Conservation (phyloP, 2,113 vertebrate species). For the Mus spicilegus region DNA sequence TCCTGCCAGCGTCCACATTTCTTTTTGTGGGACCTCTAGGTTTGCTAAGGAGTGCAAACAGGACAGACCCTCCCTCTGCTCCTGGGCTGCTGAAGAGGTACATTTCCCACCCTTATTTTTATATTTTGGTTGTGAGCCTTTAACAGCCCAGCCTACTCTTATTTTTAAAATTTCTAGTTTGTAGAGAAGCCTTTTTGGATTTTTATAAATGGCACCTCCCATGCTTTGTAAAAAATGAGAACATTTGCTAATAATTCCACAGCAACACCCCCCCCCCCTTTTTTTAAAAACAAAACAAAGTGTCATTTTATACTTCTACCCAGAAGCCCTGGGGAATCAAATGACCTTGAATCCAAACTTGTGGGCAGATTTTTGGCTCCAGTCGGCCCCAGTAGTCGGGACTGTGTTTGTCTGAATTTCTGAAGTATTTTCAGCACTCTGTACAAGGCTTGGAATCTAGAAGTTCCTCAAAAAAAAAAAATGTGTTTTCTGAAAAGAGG, state of each 20-base stretch:
- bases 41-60: conserved; percentile 80
- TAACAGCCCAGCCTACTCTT: not conserved
- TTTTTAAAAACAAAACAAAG: not conserved
- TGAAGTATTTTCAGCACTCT: not conserved
- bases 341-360: conserved; percentile 14
- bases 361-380: not conserved
- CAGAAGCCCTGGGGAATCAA: not conserved
- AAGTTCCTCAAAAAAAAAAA: conserved; percentile 15
- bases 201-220: not conserved
- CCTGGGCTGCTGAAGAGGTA: not conserved
- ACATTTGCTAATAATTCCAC: not conserved
- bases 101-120: not conserved
- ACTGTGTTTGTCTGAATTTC: not conserved
- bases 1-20: conserved; percentile 72
- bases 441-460: not conserved
- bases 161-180: not conserved
- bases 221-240: conserved; percentile 1
- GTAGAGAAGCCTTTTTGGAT: conserved; percentile 14
- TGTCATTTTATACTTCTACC: not conserved
- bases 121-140: not conserved
- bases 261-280: not conserved
- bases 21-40: conserved; percentile 76
- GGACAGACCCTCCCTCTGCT: not conserved
- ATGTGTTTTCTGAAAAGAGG: not conserved
- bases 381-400: not conserved